A percentile compares a stretch with the other conserved stretches of the same genome.
Conservation (phyloP, 2,888 invertebrate genomes). For the Amblyjoppa proteus region DNA sequence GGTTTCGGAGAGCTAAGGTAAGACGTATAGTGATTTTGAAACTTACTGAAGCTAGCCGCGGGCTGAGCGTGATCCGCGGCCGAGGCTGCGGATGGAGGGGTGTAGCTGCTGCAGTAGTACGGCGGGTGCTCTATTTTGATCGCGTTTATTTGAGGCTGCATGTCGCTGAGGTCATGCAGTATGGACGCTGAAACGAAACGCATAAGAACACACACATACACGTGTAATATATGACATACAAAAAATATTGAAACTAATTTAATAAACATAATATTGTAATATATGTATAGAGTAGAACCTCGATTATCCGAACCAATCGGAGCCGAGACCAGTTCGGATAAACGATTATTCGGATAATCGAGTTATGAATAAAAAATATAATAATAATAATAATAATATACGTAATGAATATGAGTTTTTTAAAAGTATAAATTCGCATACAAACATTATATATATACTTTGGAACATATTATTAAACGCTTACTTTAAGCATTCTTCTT, state of each 20-base stretch:
- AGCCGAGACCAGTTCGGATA: too few relatives aligned
- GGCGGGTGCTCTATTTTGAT: slow-evolving; percentile 94
- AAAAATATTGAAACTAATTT: neutral
- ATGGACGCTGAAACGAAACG: slow-evolving; percentile 93
- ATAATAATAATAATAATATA: too few relatives aligned
- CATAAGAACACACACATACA: slow-evolving; percentile 72
- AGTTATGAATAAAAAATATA: too few relatives aligned
- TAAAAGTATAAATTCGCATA: too few relatives aligned
- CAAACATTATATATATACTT: too few relatives aligned
- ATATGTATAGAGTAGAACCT: neutral
- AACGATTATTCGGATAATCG: too few relatives aligned
- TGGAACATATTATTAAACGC: too few relatives aligned
- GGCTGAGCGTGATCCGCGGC: slow-evolving; percentile 85
- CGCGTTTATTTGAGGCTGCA: slow-evolving; percentile 90
- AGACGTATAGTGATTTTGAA: slow-evolving; percentile 72
- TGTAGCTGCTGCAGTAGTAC: slow-evolving; percentile 94
- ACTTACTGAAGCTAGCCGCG: slow-evolving; percentile 85
- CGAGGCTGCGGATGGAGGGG: slow-evolving; percentile 88
- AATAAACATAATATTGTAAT: neutral
- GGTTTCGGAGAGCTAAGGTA: slow-evolving; percentile 20
- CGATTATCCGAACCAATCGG: too few relatives aligned
- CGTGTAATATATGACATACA: slow-evolving; percentile 36
- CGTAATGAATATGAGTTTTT: too few relatives aligned
- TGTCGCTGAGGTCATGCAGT: slow-evolving; percentile 94
- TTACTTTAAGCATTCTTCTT: too few relatives aligned